These are phyloP conservation scores for Psammodynastes pulverulentus DNA, from an alignment of 2,113 vertebrate species.

Conservation along the genomic window DNA sequence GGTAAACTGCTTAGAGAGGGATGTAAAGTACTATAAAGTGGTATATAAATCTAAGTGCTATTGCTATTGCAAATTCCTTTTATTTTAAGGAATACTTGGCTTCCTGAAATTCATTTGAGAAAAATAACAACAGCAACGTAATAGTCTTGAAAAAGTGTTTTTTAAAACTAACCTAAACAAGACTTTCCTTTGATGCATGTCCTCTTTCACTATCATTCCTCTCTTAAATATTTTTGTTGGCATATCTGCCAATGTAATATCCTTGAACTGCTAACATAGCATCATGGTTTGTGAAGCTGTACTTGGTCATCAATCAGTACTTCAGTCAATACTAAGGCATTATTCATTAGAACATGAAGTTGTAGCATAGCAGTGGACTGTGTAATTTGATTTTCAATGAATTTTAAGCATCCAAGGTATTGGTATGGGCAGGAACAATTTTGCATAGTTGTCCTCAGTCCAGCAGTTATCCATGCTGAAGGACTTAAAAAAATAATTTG, in stretches of 20 bases:
- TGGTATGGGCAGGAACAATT: background rate
- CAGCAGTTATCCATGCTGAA: background rate
- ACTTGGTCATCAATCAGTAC: background rate
- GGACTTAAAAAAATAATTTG: background rate
- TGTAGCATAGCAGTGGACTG: background rate
- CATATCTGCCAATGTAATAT: conserved; percentile 7
- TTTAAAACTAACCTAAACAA: background rate
- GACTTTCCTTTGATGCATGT: background rate
- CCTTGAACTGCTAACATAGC: background rate
- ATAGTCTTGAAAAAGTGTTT: background rate
- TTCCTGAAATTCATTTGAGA: background rate
- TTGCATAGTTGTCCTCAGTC: background rate
- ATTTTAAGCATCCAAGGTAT: background rate
- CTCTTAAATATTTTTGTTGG: conserved; percentile 1
- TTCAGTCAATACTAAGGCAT: background rate
- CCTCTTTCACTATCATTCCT: background rate
- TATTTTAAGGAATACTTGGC: background rate
- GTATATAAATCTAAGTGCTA: too few species aligned
- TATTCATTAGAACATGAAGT: background rate
- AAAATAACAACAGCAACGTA: background rate
- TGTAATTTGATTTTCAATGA: background rate
- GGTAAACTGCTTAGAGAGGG: too few species aligned
- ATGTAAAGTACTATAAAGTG: too few species aligned
- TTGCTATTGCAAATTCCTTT: too few species aligned
- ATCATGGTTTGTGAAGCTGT: background rate